phyloP scores from a whole-genome alignment of 37 sponge, comb jelly and placozoan species.

The Dysidea cf. avara region DNA sequence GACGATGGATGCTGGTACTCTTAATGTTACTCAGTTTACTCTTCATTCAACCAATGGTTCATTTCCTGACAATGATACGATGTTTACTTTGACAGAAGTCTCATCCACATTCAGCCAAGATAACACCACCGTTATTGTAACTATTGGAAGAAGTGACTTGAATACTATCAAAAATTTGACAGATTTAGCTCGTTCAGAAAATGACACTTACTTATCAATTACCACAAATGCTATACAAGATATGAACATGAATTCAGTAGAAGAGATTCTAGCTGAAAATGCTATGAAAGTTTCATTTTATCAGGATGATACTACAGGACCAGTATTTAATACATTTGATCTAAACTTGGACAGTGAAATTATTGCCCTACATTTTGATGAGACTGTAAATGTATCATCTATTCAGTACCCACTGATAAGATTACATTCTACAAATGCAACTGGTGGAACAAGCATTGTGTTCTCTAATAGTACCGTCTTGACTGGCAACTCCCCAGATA shows the following conservation, averaged over 20 bases:
- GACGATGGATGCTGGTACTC: slow-evolving; percentile 63
- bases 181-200: slow-evolving; percentile 57
- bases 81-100: slow-evolving; percentile 25
- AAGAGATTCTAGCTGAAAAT: slow-evolving; percentile 17
- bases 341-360: slow-evolving; percentile 56
- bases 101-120: slow-evolving; percentile 43
- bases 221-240: slow-evolving; percentile 32
- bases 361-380: slow-evolving; percentile 77
- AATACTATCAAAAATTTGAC: slow-evolving; percentile 77
- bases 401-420: slow-evolving; percentile 14
- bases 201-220: slow-evolving; percentile 56
- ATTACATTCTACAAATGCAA: slow-evolving; percentile 6
- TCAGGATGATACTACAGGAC: slow-evolving; percentile 50
- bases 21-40: slow-evolving; percentile 68
- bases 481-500: slow-evolving; percentile 47
- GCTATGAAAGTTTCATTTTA: slow-evolving; percentile 57
- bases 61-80: background rate
- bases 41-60: slow-evolving; percentile 29
- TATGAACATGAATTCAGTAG: slow-evolving; percentile 64
- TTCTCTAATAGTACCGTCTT: slow-evolving; percentile 38
- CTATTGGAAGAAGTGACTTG: slow-evolving; percentile 60
- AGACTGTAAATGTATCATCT: slow-evolving; percentile 77
- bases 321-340: slow-evolving; percentile 62
- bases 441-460: slow-evolving; percentile 3
- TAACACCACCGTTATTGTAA: slow-evolving; percentile 35